Conservation (phyloP, 2,113 vertebrate genomes). For the Lycaon pictus region DNA sequence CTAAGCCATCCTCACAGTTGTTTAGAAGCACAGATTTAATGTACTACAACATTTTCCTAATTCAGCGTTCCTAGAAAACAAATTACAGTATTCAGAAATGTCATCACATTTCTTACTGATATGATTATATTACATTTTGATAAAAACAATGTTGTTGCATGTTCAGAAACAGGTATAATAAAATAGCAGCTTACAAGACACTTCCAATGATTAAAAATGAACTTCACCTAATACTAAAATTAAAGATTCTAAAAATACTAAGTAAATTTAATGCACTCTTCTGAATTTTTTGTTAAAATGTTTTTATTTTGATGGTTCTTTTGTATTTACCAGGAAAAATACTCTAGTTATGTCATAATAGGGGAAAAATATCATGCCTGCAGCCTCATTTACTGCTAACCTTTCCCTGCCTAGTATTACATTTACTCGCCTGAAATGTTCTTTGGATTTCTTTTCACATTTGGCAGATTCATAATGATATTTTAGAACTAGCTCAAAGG, state of each 20-base stretch:
- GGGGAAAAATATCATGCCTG: neutral
- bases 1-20: neutral
- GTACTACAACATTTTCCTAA: neutral
- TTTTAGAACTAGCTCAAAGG: slow-evolving; percentile 21
- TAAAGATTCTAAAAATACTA: slow-evolving; percentile 22
- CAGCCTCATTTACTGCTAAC: neutral
- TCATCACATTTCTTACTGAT: neutral
- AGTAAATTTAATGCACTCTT: neutral
- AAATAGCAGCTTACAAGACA: neutral
- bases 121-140: slow-evolving; percentile 32
- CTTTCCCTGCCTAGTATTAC: neutral
- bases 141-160: neutral
- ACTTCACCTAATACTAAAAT: neutral
- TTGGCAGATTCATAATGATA: neutral
- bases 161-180: neutral
- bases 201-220: neutral
- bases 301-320: neutral
- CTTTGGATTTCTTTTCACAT: neutral
- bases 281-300: neutral
- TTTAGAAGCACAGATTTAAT: slow-evolving; percentile 28
- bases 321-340: neutral
- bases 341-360: slow-evolving; percentile 1
- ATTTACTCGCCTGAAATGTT: neutral
- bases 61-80: neutral
- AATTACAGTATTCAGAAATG: slow-evolving; percentile 21